A percentile compares a stretch with the other conserved stretches of the same genome.
phyloP scores from a whole-genome alignment of 2,888 invertebrate genomes.

The Archaeoteleia sp. region DNA sequence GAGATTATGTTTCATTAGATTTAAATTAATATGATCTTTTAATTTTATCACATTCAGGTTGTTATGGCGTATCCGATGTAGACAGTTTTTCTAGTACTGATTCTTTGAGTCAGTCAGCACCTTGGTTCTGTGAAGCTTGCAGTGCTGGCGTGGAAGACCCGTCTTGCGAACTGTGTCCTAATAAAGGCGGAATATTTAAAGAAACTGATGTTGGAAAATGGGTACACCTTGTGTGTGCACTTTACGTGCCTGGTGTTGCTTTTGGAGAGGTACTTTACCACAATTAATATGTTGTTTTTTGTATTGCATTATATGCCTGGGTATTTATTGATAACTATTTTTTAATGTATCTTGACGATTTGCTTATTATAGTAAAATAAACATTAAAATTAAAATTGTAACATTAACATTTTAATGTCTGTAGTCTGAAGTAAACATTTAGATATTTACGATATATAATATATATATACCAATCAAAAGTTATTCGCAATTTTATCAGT shows the following conservation, averaged over 20 bases:
- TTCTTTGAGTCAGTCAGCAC: constrained; percentile 96
- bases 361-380: too few species aligned
- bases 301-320: too few species aligned
- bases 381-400: too few species aligned
- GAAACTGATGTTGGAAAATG: constrained; percentile 98
- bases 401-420: too few species aligned
- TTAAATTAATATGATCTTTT: constrained; percentile 2
- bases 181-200: constrained; percentile 92
- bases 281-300: constrained; percentile 1
- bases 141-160: constrained; percentile 92
- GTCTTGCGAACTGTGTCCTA: constrained; percentile 96
- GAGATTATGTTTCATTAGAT: too few species aligned
- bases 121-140: constrained; percentile 99
- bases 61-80: constrained; percentile 95
- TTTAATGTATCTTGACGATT: too few species aligned
- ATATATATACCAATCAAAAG: too few species aligned
- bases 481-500: too few species aligned
- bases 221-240: constrained; percentile 98
- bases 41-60: constrained; percentile 77
- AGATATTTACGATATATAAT: too few species aligned
- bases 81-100: constrained; percentile 94
- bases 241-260: constrained; percentile 97
- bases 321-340: too few species aligned
- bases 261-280: constrained; percentile 89
- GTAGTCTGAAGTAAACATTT: too few species aligned